These are phyloP conservation scores for Alloplasta piceator DNA, from an alignment of 2,888 invertebrate genomes.

Conservation along the genomic window DNA sequence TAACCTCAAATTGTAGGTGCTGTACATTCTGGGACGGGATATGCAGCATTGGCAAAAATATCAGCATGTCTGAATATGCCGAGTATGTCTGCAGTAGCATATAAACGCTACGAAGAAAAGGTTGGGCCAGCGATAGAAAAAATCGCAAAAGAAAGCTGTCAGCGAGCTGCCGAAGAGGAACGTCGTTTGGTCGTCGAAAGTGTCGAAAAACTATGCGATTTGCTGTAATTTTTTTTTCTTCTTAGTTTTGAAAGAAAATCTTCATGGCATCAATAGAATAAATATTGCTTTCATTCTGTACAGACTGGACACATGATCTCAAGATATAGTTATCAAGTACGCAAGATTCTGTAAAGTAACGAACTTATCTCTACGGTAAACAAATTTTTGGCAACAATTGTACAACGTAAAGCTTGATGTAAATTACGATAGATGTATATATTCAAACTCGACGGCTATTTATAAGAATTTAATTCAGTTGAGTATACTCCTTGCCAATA, in stretches of 20 bases:
- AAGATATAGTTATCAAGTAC: not conserved
- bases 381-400: not conserved
- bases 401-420: not conserved
- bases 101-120: constrained; percentile 26
- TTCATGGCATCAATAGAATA: not conserved
- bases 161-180: constrained; percentile 29
- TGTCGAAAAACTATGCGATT: constrained; percentile 28
- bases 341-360: not conserved
- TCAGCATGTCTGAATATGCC: constrained; percentile 30
- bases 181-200: constrained; percentile 25
- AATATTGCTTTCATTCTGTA: not conserved
- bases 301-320: not conserved
- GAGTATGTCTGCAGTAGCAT: constrained; percentile 17
- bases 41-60: constrained; percentile 20
- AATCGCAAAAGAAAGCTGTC: constrained; percentile 22
- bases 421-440: not conserved
- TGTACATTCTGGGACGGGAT: constrained; percentile 37
- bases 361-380: not conserved
- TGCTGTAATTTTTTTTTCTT: constrained; percentile 24
- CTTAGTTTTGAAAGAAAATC: not conserved
- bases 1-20: constrained; percentile 38
- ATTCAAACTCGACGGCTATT: not conserved
- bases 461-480: not conserved
- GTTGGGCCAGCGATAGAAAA: constrained; percentile 10
- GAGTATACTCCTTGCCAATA: not conserved